Evolutionary conservation across 2,113 vertebrate species (phyloP), one percentile per base, ranked within the genome.

Genomic region (Pleuronectes platessa): DNA sequence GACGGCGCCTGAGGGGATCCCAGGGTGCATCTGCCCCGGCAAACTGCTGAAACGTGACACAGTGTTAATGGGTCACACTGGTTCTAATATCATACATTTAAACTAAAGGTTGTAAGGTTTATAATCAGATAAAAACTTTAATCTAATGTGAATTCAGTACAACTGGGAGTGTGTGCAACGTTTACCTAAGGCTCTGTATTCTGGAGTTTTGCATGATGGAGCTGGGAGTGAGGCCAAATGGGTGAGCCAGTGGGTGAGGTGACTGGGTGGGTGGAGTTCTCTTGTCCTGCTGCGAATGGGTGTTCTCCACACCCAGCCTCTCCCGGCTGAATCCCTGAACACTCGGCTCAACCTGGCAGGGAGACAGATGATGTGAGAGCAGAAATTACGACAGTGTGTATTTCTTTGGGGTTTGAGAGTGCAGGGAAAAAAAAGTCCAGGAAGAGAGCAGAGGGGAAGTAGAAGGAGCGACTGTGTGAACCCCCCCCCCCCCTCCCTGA

Each of bases 101-200:
- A 24, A 37, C 24, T 42, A 12, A 45, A 56, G 40, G 40, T 13
- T 42, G 40, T 11, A 4, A 42, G 40, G 40, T 42, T 42, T 42
- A 42, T 42, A 12, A 42, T 42, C 40, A 42, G 11, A 42, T 42
- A 0, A 40, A 13, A 42, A 12, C 11, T 13, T 42, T 1, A 42
- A 3, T 11, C 31, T 7, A 1, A 31, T 31, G 31, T 7, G 31
- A 31, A 7, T 31, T 31, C 31, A 31, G 31, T 31, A 6, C 5
- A 31, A 7, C 31, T 31, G 31, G 20, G 54, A 67, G 42, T 21
- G 21, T 31, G n/a, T 11, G 35, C 35, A 15, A 0, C 0, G 86
- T 94, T 94, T 79, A 97, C 97, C 96, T 98, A 69, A 98, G 95
- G 14, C 96, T 95, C 0, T 97, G 97, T 79, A 98, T 95, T 74